Evolutionary conservation across 1,140 invertebrate species (phyloP), one percentile per base, ranked within the genome.

Genomic region (Zaprionus camerounensis): DNA sequence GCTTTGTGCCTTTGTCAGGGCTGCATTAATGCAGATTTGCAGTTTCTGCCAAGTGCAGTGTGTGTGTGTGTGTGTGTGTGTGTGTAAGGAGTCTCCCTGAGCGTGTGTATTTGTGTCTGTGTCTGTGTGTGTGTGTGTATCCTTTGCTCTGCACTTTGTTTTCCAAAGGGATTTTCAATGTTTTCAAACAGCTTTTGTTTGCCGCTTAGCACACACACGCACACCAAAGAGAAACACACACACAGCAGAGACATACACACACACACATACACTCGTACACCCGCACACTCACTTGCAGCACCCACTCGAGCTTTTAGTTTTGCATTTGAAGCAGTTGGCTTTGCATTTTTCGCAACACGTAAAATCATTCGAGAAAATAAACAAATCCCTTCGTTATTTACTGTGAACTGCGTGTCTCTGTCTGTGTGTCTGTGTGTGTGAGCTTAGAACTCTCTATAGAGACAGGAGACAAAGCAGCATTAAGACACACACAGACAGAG

Each of bases 161-260:
- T 78, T 63, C 77, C 84, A 88, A 88, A 88, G 80, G 84, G 84
- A 88, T 88, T 88, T 88, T 83, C 84, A 78, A 80, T 87, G 85
- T 88, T 88, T 88, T 88, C 71, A 67, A 80, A 71, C 77, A 80
- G 83, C 83, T 82, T 87, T 87, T 86, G 83, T 86, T 85, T 87
- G 76, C 83, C 83, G 78, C 82, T 85, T 78, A 85, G 63, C 78
- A 53, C 62, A 71, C 65, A 67, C 65, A 71, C 65, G 58, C 65
- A 68, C 53, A 51, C 24, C 24, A 26, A 26, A 5, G 24, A 26
- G 6, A 7, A 2, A 31, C 59, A 57, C 31, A 41, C 13, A 17
- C 17, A 69, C 51, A 41, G 34, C 62, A 59, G 36, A 34, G 22
- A 56, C 36, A 62, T 20, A 41, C 17, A 59, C 31, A 62, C 56